Evolutionary conservation across 92 coral and sea anemone species (phyloP), one percentile per base, ranked within the genome.

Genomic region (Heliopora coerulea): DNA sequence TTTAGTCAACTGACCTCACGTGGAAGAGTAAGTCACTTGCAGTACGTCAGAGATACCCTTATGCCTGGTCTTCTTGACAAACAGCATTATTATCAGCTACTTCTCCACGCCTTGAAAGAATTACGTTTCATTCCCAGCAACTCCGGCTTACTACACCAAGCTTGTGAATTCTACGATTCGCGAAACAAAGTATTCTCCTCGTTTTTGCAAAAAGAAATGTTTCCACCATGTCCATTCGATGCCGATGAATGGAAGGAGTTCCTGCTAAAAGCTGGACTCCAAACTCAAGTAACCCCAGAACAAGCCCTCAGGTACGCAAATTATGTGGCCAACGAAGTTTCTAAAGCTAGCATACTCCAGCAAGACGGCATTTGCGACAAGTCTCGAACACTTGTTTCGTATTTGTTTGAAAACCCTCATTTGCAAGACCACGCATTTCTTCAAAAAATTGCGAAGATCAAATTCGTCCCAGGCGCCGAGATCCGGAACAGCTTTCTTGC

Each of bases 221-320:
- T 75, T 27, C 86, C 74, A 34, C 86, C 86, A 46, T 25, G 26
- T 2, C 23, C 27, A 15, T 82, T 75, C 26, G 49, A 79, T 40
- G 17, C 23, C 9, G 52, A 14, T 0, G 73, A 46, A 3, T 82
- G 86, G 82, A 65, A 48, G 35, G 33, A 19, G 0, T 82, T 82
- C 40, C 33, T 82, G 26, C 24, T 25, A 42, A 56, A 75, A 23
- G 52, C 75, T 82, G 86, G 86, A 27, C 82, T 82, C 9, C 54
- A 75, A 20, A 56, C 64, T 12, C 49, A 33, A 9, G 82, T 82
- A 52, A 65, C 78, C 31, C 23, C 62, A 30, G 62, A 54, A 13
- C 56, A 75, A 20, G 65, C 75, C 50, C 54, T 56, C 44, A 39
- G 25, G 64, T 74, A 40, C 44, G 86, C 86, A 28, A 24, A 6